These are phyloP conservation scores for Onthophagus sagittarius DNA, from an alignment of 2,888 invertebrate species.

Conservation along the genomic window DNA sequence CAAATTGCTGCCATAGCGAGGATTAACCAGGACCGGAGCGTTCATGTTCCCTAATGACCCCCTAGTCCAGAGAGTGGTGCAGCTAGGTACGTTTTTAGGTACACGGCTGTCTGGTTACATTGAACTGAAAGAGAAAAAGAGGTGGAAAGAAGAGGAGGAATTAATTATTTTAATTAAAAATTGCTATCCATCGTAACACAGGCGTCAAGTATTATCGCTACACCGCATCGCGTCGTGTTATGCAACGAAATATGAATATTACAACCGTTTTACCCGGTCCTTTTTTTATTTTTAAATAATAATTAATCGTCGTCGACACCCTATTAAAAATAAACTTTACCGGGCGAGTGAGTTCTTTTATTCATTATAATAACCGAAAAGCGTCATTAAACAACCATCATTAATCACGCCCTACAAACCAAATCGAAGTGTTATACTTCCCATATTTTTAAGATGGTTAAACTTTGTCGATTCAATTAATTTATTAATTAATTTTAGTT, in stretches of 20 bases:
- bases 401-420: background rate
- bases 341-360: background rate
- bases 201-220: background rate
- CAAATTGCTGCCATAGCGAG: constrained; percentile 31
- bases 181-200: background rate
- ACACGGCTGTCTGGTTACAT: background rate
- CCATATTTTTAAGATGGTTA: background rate
- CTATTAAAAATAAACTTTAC: background rate
- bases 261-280: no score
- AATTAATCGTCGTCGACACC: background rate
- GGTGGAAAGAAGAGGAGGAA: background rate
- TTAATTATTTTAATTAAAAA: background rate
- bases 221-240: background rate
- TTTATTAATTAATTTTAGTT: background rate
- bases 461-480: background rate
- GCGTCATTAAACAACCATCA: background rate
- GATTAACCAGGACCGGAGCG: constrained; percentile 30
- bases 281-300: background rate
- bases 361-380: background rate
- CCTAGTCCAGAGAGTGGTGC: background rate
- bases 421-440: background rate
- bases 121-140: background rate
- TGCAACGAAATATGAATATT: no score
- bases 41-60: constrained; percentile 29
- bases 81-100: background rate